Evolutionary conservation across 1,140 invertebrate species (phyloP).

Genomic region (Centruroides vittatus): DNA sequence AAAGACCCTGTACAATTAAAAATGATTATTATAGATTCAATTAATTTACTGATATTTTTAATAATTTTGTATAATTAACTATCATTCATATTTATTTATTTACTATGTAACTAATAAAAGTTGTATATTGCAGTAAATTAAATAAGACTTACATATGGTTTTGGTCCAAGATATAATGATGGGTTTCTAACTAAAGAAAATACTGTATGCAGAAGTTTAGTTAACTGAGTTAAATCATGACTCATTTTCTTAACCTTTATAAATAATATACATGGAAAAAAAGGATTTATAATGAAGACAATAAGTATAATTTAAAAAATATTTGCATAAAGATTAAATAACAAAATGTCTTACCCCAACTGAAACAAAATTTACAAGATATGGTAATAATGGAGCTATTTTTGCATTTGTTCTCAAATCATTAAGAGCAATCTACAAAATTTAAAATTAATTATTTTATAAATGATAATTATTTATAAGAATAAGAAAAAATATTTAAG

Average conservation of each 20-base stretch:
- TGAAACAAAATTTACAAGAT: conserved; percentile 29
- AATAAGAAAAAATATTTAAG: not conserved
- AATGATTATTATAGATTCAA: no score
- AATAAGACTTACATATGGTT: conserved; percentile 26
- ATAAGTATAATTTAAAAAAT: no score
- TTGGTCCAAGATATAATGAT: conserved; percentile 24
- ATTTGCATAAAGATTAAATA: no score
- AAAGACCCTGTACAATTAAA: no score
- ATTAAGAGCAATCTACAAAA: conserved; percentile 24
- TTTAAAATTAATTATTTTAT: not conserved
- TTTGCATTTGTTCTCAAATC: conserved; percentile 26
- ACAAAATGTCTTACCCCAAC: conserved; percentile 24
- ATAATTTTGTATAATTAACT: no score
- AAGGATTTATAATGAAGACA: not conserved
- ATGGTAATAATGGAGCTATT: conserved; percentile 26
- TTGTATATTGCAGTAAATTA: no score
- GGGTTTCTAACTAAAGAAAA: conserved; percentile 24
- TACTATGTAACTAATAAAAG: no score
- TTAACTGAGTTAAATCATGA: conserved; percentile 27
- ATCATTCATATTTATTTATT: no score
- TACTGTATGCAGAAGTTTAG: conserved; percentile 25
- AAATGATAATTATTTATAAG: not conserved
- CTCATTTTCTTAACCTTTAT: conserved; percentile 28
- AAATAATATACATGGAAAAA: not conserved
- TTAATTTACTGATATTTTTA: no score